Evolutionary conservation across 2,888 invertebrate genomes (phyloP).

Genomic region (Silvanus unidentatus): DNA sequence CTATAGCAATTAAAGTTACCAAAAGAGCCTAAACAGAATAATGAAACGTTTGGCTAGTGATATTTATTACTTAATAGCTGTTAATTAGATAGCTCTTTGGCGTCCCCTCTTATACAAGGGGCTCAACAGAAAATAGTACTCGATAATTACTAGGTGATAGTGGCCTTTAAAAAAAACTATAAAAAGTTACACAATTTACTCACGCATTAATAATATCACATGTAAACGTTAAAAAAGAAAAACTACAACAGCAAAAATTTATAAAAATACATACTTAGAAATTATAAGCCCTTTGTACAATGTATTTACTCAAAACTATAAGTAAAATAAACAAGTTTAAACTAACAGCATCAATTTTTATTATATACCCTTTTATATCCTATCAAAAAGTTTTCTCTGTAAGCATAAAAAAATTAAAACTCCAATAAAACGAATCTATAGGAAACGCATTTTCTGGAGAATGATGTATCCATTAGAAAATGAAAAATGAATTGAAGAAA

Average conservation of each 20-base stretch:
- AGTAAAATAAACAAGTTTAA: slow-evolving; percentile 24
- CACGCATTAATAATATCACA: neutral
- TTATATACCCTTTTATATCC: neutral
- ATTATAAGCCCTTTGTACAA: slow-evolving; percentile 27
- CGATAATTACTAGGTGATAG: slow-evolving; percentile 34
- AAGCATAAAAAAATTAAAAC: neutral
- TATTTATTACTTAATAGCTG: slow-evolving; percentile 30
- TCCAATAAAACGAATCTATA: neutral
- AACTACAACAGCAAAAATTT: slow-evolving; percentile 9
- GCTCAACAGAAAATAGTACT: slow-evolving; percentile 20
- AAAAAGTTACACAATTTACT: neutral
- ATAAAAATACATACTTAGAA: slow-evolving; percentile 8
- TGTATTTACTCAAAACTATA: slow-evolving; percentile 26
- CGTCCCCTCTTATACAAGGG: slow-evolving; percentile 41
- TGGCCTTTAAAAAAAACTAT: slow-evolving; percentile 35
- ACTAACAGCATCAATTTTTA: slow-evolving; percentile 3
- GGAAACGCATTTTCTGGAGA: neutral
- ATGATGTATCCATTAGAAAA: no score
- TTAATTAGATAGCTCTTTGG: slow-evolving; percentile 33
- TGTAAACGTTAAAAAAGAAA: slow-evolving; percentile 11
- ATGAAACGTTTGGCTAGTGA: slow-evolving; percentile 38
- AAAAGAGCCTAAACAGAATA: neutral
- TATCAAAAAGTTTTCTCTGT: no score
- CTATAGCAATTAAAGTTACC: slow-evolving; percentile 1
- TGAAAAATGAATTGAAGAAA: neutral